phyloP scores from a whole-genome alignment of 2,888 invertebrate genomes.

The Fragum sueziense region DNA sequence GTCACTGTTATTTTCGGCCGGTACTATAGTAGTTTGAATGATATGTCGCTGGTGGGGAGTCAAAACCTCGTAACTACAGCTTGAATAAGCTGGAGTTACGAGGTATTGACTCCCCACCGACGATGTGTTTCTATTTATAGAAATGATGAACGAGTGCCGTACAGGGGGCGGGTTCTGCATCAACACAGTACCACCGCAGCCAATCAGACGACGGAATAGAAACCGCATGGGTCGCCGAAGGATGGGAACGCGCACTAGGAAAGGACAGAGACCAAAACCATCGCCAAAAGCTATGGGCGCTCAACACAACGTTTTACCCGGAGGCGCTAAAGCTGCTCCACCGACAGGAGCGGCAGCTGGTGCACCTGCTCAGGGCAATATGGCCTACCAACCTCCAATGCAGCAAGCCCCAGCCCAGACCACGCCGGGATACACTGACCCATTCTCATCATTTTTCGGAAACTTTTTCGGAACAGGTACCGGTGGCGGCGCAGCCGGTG shows the following conservation, averaged over 20 bases:
- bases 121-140: conserved; percentile 32
- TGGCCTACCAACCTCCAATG: not conserved
- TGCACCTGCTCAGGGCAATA: not conserved
- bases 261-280: conserved; percentile 24
- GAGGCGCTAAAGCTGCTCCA: not conserved
- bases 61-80: too few relatives aligned
- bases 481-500: not conserved
- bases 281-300: conserved; percentile 28
- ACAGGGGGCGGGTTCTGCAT: conserved; percentile 56
- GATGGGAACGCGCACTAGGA: conserved; percentile 37
- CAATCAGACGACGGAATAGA: not conserved
- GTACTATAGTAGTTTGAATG: too few relatives aligned
- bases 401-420: not conserved
- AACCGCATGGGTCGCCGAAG: not conserved
- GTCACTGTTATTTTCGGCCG: too few relatives aligned
- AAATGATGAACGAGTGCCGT: conserved; percentile 44
- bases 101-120: too few relatives aligned
- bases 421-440: not conserved
- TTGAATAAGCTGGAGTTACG: too few relatives aligned
- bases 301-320: conserved; percentile 36
- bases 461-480: conserved; percentile 15
- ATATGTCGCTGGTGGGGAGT: too few relatives aligned
- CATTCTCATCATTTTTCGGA: not conserved
- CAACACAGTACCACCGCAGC: conserved; percentile 31
- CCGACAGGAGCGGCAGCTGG: not conserved